Evolutionary conservation across 2,113 vertebrate genomes (phyloP).

Genomic region (Tringa solitaria): DNA sequence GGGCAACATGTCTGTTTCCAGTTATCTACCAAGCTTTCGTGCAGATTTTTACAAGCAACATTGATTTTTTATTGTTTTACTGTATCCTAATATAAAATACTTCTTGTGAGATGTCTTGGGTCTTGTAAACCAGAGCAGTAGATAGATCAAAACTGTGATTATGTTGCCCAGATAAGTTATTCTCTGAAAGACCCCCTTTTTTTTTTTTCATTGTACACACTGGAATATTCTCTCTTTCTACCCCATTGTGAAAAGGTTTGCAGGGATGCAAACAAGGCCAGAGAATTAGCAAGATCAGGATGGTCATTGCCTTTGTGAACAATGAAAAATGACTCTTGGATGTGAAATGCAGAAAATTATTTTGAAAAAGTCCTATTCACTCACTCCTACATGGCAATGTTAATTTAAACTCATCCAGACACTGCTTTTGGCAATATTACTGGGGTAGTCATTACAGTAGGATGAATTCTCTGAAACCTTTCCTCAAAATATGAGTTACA

Average conservation of each 20-base stretch:
- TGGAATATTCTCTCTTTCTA: not conserved
- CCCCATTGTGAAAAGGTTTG: not conserved
- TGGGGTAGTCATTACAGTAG: not conserved
- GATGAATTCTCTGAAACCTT: constrained; percentile 31
- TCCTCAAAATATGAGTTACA: not conserved
- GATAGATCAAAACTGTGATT: constrained; percentile 6
- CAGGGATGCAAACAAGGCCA: not conserved
- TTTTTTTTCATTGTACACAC: not conserved
- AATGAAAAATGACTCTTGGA: constrained; percentile 21
- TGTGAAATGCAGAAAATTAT: constrained; percentile 38
- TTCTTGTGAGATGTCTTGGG: not conserved
- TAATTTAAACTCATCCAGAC: constrained; percentile 56
- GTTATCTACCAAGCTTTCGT: not conserved
- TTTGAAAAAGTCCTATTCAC: constrained; percentile 37
- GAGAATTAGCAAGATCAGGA: not conserved
- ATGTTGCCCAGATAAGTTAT: not conserved
- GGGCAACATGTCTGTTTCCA: constrained; percentile 25
- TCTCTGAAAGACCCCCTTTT: not conserved
- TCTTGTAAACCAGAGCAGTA: constrained; percentile 1
- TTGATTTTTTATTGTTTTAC: constrained; percentile 19
- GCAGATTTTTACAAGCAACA: constrained; percentile 4
- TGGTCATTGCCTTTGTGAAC: not conserved
- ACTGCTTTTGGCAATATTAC: constrained; percentile 37
- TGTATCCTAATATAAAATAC: not conserved
- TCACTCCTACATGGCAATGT: not conserved